phyloP scores from a whole-genome alignment of 2,113 vertebrate species.

The Baryphthengus martii region DNA sequence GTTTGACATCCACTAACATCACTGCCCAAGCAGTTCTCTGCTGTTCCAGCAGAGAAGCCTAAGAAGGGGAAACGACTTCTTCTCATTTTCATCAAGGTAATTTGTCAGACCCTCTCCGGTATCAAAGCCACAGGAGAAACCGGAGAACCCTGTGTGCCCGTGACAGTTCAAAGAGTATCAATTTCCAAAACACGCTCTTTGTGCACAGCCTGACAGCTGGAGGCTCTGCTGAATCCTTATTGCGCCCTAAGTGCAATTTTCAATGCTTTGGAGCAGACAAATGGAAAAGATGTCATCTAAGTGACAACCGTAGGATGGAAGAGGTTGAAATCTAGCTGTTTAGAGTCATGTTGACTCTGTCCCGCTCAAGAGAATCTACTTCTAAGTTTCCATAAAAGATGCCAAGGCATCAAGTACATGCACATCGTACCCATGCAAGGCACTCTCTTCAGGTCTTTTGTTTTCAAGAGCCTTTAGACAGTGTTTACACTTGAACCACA shows the following conservation, averaged over 20 bases:
- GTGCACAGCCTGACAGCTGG: neutral
- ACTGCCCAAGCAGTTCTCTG: neutral
- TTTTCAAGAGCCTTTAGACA: neutral
- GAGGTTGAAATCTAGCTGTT: neutral
- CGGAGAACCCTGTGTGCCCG: neutral
- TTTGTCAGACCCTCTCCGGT: neutral
- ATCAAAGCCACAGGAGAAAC: constrained; percentile 22
- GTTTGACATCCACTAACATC: neutral
- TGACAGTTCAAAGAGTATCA: neutral
- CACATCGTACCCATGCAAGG: neutral
- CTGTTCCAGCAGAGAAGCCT: neutral
- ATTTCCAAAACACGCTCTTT: neutral
- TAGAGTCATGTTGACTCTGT: neutral
- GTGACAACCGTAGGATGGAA: neutral
- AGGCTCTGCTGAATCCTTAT: constrained; percentile 17
- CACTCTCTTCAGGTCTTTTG: neutral
- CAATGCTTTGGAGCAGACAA: neutral
- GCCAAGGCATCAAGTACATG: neutral
- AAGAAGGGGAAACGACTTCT: neutral
- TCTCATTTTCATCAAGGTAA: neutral
- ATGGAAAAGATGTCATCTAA: neutral
- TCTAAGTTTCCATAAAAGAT: neutral
- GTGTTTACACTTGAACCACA: neutral
- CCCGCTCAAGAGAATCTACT: neutral
- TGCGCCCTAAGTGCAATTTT: neutral